Conservation (phyloP, 2,797 vertebrate species). For the Balearica regulorum region DNA sequence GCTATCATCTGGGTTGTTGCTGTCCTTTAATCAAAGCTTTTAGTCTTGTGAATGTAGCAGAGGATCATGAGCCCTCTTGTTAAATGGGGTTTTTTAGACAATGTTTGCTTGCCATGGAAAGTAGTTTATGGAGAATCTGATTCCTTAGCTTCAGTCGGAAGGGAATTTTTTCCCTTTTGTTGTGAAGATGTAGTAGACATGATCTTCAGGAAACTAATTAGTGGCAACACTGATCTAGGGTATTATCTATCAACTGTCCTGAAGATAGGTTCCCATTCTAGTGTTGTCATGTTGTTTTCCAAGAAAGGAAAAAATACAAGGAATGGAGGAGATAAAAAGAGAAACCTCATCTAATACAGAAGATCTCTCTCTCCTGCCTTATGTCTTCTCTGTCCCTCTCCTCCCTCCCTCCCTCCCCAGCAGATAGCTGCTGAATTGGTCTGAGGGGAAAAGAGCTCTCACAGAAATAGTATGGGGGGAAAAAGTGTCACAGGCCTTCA, state of each 20-base stretch:
- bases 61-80: neutral
- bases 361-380: neutral
- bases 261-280: neutral
- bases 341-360: neutral
- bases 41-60: neutral
- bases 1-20: neutral
- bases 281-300: neutral
- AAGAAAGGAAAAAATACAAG: neutral
- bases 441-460: neutral
- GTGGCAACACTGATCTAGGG: neutral
- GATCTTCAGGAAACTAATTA: neutral
- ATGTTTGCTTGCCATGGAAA: neutral
- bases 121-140: neutral
- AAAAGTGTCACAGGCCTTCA: neutral
- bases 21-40: neutral
- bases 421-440: neutral
- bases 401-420: accelerated
- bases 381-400: neutral
- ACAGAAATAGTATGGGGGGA: neutral
- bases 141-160: neutral
- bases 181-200: neutral
- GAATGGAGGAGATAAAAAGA: neutral
- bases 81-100: neutral
- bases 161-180: neutral
- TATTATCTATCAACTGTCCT: neutral